These are phyloP conservation scores for Drosophila oshimai DNA, from an alignment of 1,140 invertebrate genomes.

Conservation along the genomic window DNA sequence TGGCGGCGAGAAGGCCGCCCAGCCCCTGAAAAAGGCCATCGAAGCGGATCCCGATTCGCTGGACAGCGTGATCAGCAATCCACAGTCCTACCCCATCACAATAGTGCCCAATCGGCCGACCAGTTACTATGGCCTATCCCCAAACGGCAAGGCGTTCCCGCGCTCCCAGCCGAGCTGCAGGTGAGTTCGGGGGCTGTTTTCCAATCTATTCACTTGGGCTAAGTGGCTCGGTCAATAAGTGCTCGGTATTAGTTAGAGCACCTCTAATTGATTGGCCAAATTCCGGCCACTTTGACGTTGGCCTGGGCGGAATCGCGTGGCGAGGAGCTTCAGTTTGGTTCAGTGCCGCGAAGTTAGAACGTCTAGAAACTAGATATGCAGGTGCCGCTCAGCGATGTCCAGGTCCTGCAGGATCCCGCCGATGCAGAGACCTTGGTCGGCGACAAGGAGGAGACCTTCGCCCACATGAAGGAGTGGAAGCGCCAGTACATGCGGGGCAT, in stretches of 20 bases:
- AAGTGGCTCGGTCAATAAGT: conserved; percentile 51
- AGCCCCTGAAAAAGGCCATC: conserved; percentile 60
- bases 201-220: conserved; percentile 33
- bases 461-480: conserved; percentile 67
- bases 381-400: conserved; percentile 66
- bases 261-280: conserved; percentile 59
- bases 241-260: conserved; percentile 39
- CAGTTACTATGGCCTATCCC: conserved; percentile 65
- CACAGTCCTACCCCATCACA: conserved; percentile 79
- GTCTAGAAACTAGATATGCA: conserved; percentile 59
- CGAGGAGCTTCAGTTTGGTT: conserved; percentile 42
- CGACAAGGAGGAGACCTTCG: conserved; percentile 59
- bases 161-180: conserved; percentile 74
- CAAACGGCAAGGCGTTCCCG: conserved; percentile 60
- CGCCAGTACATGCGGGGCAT: conserved; percentile 76
- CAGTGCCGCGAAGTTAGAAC: conserved; percentile 32
- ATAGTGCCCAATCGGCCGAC: conserved; percentile 76
- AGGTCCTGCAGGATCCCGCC: conserved; percentile 59
- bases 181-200: conserved; percentile 48
- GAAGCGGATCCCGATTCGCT: conserved; percentile 80
- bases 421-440: conserved; percentile 39
- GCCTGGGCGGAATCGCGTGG: conserved; percentile 22
- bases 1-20: conserved; percentile 41
- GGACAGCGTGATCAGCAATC: conserved; percentile 81
- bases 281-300: conserved; percentile 21